Conservation (phyloP, 2,797 vertebrate genomes). For the Percopsis omiscomaycus region DNA sequence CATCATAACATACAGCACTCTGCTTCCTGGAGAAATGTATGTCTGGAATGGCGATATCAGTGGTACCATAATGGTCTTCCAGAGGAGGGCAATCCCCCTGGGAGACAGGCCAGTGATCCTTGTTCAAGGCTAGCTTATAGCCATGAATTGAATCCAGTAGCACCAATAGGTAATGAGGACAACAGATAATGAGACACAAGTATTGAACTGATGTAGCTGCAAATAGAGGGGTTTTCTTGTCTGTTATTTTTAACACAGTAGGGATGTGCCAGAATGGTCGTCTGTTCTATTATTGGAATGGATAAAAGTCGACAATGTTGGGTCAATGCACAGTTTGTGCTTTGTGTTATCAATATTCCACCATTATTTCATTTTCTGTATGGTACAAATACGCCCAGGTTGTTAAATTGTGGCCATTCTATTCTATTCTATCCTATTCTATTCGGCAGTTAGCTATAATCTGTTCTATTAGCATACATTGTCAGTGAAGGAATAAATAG, state of each 20-base stretch:
- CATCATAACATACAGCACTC: background rate
- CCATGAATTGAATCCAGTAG: slow-evolving; percentile 9
- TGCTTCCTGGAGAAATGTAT: background rate
- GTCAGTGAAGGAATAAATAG: no score
- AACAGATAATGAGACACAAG: slow-evolving; percentile 37
- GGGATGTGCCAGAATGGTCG: no score
- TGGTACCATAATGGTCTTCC: slow-evolving; percentile 24
- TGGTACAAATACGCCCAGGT: no score
- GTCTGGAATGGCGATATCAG: slow-evolving; percentile 20
- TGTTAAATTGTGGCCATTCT: no score
- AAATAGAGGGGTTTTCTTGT: slow-evolving; percentile 2
- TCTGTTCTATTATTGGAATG: no score
- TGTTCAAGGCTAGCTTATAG: slow-evolving; percentile 37
- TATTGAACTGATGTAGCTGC: slow-evolving; percentile 25
- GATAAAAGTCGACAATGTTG: no score
- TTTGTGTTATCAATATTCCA: no score
- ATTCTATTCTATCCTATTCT: no score
- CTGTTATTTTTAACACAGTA: slow-evolving; percentile 32
- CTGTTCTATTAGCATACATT: no score
- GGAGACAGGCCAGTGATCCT: slow-evolving; percentile 9
- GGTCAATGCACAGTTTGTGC: no score
- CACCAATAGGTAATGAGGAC: slow-evolving; percentile 22
- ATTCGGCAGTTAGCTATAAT: no score
- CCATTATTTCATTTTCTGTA: no score
- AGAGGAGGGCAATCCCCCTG: slow-evolving; percentile 34